These are phyloP conservation scores for Auanema sp. DNA, from an alignment of 2,888 invertebrate genomes.

Conservation along the genomic window DNA sequence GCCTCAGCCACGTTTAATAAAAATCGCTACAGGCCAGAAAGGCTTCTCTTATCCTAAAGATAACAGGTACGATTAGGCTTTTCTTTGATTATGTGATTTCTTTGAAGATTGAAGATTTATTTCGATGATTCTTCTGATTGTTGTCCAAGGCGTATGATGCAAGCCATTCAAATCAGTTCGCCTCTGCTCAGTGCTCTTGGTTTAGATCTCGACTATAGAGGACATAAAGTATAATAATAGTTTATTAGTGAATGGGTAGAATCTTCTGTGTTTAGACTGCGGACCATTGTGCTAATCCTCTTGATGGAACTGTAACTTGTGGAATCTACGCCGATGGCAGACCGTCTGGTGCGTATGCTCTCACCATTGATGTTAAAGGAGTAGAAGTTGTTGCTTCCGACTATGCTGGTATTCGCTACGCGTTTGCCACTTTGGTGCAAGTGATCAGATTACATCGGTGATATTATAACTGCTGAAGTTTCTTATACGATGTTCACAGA, in stretches of 20 bases:
- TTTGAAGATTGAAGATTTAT: conserved; percentile 48
- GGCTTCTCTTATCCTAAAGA: conserved; percentile 41
- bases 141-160: conserved; percentile 51
- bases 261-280: conserved; percentile 32
- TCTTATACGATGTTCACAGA: too few relatives aligned
- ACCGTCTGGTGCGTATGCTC: conserved; percentile 46
- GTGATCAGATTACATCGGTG: conserved; percentile 49
- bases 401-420: conserved; percentile 70
- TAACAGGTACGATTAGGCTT: conserved; percentile 21
- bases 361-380: conserved; percentile 57
- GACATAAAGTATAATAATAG: conserved; percentile 30
- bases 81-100: conserved; percentile 1
- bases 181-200: conserved; percentile 34
- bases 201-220: conserved; percentile 55
- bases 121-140: conserved; percentile 49
- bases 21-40: conserved; percentile 12
- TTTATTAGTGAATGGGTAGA: not conserved
- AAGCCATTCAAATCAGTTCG: conserved; percentile 47
- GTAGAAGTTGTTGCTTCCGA: conserved; percentile 70
- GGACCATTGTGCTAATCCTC: conserved; percentile 39
- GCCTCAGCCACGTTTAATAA: conserved; percentile 72
- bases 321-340: conserved; percentile 50
- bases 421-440: conserved; percentile 61
- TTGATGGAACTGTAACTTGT: conserved; percentile 47
- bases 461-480: not conserved